A percentile compares a stretch with the other conserved stretches of the same genome.
These are phyloP conservation scores for Diplodus puntazzo DNA, from an alignment of 2,797 vertebrate genomes.

Conservation along the genomic window DNA sequence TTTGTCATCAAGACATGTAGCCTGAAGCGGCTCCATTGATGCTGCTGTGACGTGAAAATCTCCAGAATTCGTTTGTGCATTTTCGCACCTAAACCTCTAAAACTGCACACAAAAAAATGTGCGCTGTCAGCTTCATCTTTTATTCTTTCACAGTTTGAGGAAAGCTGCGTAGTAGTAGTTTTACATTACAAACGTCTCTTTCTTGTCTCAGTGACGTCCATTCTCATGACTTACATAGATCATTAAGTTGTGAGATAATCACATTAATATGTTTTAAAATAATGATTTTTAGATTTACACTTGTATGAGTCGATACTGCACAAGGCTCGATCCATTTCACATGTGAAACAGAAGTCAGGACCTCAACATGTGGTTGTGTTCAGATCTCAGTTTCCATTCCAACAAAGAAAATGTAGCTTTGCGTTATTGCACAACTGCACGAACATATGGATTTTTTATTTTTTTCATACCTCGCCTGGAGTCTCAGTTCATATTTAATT, in stretches of 20 bases:
- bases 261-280: too few relatives aligned
- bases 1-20: conserved; percentile 48
- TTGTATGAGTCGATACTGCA: too few relatives aligned
- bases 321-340: too few relatives aligned
- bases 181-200: background rate
- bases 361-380: too few relatives aligned
- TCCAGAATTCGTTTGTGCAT: conserved; percentile 33
- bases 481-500: too few relatives aligned
- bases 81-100: conserved; percentile 13
- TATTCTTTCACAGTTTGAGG: conserved; percentile 2
- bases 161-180: background rate
- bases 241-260: background rate
- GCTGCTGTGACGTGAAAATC: conserved; percentile 25
- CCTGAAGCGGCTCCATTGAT: conserved; percentile 42
- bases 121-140: conserved; percentile 11
- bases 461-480: too few relatives aligned
- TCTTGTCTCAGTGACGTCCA: conserved; percentile 14
- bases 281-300: too few relatives aligned
- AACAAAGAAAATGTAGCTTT: too few relatives aligned
- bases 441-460: too few relatives aligned
- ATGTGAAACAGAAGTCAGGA: too few relatives aligned
- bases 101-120: conserved; percentile 25
- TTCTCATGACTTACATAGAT: background rate
- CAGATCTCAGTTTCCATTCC: too few relatives aligned
- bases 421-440: too few relatives aligned